Base-by-base conservation (phyloP, 2,888 invertebrate genomes). In the Clistopyga incitator region DNA sequence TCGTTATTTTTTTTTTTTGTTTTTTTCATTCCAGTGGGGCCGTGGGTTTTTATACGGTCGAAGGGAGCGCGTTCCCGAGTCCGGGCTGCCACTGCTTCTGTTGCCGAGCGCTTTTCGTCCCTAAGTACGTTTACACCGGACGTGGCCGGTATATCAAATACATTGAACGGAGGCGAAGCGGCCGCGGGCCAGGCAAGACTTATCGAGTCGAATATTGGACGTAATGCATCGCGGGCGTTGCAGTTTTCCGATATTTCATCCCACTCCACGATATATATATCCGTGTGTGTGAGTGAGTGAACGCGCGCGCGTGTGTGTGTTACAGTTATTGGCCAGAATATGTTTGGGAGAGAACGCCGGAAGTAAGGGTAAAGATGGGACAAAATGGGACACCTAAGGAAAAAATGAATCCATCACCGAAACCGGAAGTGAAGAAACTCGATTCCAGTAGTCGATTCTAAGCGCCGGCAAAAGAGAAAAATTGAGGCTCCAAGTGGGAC, bases 211-310 rank as follows among this genome's bases (percentile, higher is more conserved):
- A 88, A 88, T 88, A 88, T 88, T 86, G 86, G 81, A 78, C 78
- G 83, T 71, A 85, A 83, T 82, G 84, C 79, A 86, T 86, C 86
- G 84, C 78, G 34, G 61, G 76, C 80, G 77, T 65, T 81, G 81
- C 86, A 85, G 78, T 88, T 88, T 88, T 85, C 87, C 88, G 85
- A 88, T 88, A 88, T 86, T 86, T 86, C 86, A 83, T 84, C 78
- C 82, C 42, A 67, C 77, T 61, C 64, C 67, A 56, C 64, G 50
- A 59, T 45, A 59, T 42, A 13, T 56, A 20, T n/a, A 56, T 61
- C 29, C 13, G 71, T 15, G 52, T 29, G 56, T 18, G 54, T 65
- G 64, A 18, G 29, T 34, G 80, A 10, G 76, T 67, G 54, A 15
- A 61, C 38, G 68, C 20, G 34, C 23, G 56, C 11, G 71, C 34